Conservation (phyloP, 2,113 vertebrate genomes). For the Dromiciops gliroides region DNA sequence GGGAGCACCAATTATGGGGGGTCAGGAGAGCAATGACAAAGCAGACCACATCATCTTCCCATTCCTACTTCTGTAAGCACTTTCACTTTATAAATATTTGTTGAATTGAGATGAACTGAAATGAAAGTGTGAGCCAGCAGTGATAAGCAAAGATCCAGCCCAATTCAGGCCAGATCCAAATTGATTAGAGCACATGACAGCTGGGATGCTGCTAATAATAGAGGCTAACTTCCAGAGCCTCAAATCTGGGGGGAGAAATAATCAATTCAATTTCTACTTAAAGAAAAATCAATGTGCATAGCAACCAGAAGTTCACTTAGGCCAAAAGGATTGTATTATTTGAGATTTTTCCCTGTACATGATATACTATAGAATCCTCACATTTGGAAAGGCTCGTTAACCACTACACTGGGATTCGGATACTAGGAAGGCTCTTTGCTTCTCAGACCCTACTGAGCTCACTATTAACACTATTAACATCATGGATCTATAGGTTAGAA, state of each 20-base stretch:
- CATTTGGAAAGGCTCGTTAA: neutral
- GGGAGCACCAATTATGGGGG: neutral
- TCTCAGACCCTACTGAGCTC: neutral
- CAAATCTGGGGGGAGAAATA: neutral
- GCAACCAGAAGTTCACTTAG: constrained; percentile 12
- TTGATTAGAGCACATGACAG: constrained; percentile 21
- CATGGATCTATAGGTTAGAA: neutral
- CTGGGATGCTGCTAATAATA: constrained; percentile 15
- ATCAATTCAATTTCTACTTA: neutral
- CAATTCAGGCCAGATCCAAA: constrained; percentile 16
- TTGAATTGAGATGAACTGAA: neutral
- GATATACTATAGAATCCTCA: neutral
- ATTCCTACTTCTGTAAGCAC: neutral
- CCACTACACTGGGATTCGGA: neutral
- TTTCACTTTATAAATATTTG: neutral
- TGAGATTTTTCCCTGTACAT: neutral
- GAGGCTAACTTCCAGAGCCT: constrained; percentile 20
- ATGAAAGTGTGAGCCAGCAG: neutral
- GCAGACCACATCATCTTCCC: neutral
- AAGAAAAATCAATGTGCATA: constrained; percentile 34
- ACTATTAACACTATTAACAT: neutral
- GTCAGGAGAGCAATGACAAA: neutral
- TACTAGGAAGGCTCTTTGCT: neutral
- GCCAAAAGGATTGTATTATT: neutral
- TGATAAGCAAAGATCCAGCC: neutral